Evolutionary conservation across 2,888 invertebrate species (phyloP).

Genomic region (Caenorhabditis virilis): DNA sequence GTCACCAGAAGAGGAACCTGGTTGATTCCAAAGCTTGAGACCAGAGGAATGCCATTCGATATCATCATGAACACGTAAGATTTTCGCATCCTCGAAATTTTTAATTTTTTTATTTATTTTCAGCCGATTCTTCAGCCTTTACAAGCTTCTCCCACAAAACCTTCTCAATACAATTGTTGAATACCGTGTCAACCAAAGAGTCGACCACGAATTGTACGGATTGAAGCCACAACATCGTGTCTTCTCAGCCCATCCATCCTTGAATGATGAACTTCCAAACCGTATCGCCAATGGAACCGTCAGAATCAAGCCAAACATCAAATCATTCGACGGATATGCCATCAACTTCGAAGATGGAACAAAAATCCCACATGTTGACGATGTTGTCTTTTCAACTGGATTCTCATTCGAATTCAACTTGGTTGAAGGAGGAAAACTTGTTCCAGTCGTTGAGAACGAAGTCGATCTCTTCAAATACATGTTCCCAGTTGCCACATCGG

Average conservation of each 20-base stretch:
- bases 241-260: conserved; percentile 55
- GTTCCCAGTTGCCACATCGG: conserved; percentile 67
- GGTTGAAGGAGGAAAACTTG: conserved; percentile 63
- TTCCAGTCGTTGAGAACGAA: conserved; percentile 49
- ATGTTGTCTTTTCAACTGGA: conserved; percentile 70
- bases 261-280: conserved; percentile 72
- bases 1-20: conserved; percentile 72
- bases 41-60: conserved; percentile 58
- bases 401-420: conserved; percentile 70
- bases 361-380: conserved; percentile 53
- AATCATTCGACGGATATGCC: conserved; percentile 54
- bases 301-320: conserved; percentile 54
- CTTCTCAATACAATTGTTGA: conserved; percentile 47
- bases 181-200: conserved; percentile 45
- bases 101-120: too few relatives aligned
- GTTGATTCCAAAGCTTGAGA: conserved; percentile 71
- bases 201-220: conserved; percentile 69
- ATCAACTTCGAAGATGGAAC: conserved; percentile 60
- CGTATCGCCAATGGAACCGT: conserved; percentile 69
- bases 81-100: too few relatives aligned
- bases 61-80: conserved; percentile 43
- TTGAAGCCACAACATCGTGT: conserved; percentile 69
- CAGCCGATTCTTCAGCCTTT: conserved; percentile 38
- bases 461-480: conserved; percentile 70
- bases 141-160: conserved; percentile 36